These are phyloP conservation scores for Trachelus tabidus DNA, from an alignment of 2,888 invertebrate species.

Conservation along the genomic window DNA sequence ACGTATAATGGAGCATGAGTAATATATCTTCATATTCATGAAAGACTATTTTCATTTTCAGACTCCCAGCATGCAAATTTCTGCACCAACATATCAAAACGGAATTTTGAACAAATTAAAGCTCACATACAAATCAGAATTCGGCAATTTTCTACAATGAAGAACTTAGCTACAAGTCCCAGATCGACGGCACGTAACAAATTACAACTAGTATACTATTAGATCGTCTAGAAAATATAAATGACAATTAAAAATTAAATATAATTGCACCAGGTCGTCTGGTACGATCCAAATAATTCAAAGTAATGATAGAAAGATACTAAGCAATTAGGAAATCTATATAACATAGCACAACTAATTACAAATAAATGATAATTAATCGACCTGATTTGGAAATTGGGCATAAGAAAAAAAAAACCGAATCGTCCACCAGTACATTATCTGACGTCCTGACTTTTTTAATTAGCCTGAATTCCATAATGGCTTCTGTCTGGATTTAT, in stretches of 20 bases:
- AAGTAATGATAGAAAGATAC: no score
- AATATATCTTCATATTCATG: neutral
- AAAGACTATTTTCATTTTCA: neutral
- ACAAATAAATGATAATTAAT: neutral
- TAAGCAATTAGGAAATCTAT: neutral
- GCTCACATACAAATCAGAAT: neutral
- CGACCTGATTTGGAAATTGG: no score
- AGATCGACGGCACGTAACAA: no score
- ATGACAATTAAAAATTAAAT: no score
- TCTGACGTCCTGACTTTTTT: neutral
- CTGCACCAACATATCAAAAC: neutral
- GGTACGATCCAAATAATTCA: fast-evolving
- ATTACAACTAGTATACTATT: no score
- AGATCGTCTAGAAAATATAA: no score
- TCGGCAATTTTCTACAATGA: neutral
- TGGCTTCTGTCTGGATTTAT: neutral
- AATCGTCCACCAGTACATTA: no score
- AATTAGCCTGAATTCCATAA: neutral
- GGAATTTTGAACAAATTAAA: neutral
- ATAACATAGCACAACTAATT: neutral
- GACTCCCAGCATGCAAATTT: neutral
- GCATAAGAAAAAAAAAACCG: neutral
- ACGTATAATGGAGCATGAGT: neutral
- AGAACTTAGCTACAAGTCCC: neutral
- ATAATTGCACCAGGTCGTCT: no score